These are phyloP conservation scores for Athene cunicularia DNA, from an alignment of 2,113 vertebrate genomes.

Conservation along the genomic window DNA sequence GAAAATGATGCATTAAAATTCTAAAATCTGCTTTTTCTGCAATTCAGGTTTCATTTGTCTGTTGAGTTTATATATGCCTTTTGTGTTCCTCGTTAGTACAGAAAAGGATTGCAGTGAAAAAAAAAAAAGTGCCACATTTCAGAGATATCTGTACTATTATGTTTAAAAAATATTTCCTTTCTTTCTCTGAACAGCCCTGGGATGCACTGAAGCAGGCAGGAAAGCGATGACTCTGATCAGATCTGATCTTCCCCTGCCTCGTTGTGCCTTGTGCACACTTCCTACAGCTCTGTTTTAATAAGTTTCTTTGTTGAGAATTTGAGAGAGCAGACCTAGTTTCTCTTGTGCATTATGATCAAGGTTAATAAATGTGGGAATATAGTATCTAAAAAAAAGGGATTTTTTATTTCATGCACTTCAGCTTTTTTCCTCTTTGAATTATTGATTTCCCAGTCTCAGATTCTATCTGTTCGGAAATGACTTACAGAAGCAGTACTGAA, in stretches of 20 bases:
- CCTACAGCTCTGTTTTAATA: neutral
- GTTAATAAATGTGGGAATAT: neutral
- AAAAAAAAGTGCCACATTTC: neutral
- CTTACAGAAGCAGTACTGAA: neutral
- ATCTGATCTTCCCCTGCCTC: neutral
- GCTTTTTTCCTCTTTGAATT: neutral
- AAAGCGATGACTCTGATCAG: neutral
- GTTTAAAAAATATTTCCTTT: neutral
- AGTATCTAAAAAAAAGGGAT: neutral
- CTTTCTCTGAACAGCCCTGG: neutral
- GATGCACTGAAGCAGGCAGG: neutral
- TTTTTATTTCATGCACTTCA: neutral
- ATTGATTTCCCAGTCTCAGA: neutral
- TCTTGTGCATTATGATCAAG: neutral
- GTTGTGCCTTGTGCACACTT: neutral
- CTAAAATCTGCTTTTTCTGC: neutral
- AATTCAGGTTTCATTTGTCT: neutral
- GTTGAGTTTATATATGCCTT: neutral
- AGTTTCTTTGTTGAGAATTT: neutral
- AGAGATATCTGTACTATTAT: neutral
- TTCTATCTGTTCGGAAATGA: neutral
- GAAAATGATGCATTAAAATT: neutral
- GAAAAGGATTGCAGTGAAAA: neutral
- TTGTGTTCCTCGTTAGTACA: neutral
- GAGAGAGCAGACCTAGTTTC: neutral